Evolutionary conservation across 2,797 vertebrate genomes (phyloP).

Genomic region (Manis javanica): DNA sequence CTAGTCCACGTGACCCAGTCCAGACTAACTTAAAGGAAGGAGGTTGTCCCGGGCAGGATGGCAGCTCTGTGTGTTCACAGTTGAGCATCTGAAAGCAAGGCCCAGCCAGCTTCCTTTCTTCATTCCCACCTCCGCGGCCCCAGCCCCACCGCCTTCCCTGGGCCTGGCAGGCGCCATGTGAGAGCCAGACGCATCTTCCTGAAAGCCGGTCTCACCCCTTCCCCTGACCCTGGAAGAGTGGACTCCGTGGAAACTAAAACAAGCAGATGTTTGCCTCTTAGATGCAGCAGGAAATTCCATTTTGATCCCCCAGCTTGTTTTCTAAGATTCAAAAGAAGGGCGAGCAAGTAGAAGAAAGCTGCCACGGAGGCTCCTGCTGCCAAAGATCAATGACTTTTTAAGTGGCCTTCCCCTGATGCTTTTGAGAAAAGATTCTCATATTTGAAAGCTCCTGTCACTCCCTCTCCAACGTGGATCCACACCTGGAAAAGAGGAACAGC

Average conservation of each 20-base stretch:
- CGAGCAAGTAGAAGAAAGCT: background rate
- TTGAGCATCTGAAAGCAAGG: background rate
- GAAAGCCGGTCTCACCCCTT: background rate
- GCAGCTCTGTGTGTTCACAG: background rate
- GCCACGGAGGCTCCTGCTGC: background rate
- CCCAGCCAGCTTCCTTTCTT: background rate
- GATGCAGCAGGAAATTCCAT: conserved; percentile 23
- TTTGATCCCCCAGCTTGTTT: conserved; percentile 1
- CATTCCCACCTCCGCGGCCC: background rate
- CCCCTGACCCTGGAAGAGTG: background rate
- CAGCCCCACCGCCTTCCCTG: accelerated
- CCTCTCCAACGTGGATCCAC: background rate
- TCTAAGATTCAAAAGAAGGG: background rate
- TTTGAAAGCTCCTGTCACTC: background rate
- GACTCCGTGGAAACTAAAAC: conserved; percentile 24
- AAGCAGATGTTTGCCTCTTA: background rate
- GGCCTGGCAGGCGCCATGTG: accelerated
- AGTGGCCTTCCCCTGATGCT: background rate
- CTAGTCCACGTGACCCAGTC: background rate
- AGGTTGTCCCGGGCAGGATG: background rate
- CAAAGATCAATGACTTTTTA: background rate
- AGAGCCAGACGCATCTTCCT: background rate
- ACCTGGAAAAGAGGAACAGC: background rate
- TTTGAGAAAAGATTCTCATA: background rate
- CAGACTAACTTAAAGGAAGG: conserved; percentile 42